Base-by-base conservation (phyloP, 2,113 vertebrate species). In the Phylloscopus whistleri region DNA sequence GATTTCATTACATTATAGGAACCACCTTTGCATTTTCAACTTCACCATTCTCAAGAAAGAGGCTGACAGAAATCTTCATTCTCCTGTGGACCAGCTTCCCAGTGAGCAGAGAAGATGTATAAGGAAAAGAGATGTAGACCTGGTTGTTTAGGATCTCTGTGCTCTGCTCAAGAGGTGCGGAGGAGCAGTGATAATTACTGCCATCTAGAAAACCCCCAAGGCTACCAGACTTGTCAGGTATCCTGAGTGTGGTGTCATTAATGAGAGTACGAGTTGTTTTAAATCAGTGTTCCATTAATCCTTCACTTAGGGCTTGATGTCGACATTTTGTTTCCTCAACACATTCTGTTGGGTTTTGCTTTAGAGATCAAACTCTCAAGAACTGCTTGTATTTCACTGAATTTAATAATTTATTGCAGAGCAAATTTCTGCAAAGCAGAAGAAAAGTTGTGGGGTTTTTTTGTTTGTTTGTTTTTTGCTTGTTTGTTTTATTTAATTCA, bases 401-500 rank as follows among this genome's bases (percentile, higher is more conserved):
- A 84, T 72, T 78, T 56, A 83, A 89, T 6, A 2, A 30, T 51
- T 55, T 62, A 83, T 31, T 83, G 28, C 2, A 5, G 15, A 75
- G 28, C 11, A 84, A 48, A 85, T 52, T 66, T 77, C 35, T 75
- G 21, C 46, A 87, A 89, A 89, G 8, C 55, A 66, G 58, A 59
- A 53, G 10, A 83, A 76, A 82, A 90, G 30, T 4, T 53, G 17
- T 27, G 55, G 37, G 37, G 37, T 37, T 37, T 37, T 37, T 37
- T 10, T 37, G 37, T 37, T 37, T 37, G 37, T 37, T 27, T 51
- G 51, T 13, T 26, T 37, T 59, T 17, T n/a, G 11, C 31, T 33
- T 13, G 0, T 10, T n/a, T 59, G 20, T 67, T 17, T 7, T 0
- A 16, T 35, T 58, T 30, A 24, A 6, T 49, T 66, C 11, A 37